These are phyloP conservation scores for Enteromius fasciolatus DNA, from an alignment of 2,797 vertebrate species.

Conservation along the genomic window DNA sequence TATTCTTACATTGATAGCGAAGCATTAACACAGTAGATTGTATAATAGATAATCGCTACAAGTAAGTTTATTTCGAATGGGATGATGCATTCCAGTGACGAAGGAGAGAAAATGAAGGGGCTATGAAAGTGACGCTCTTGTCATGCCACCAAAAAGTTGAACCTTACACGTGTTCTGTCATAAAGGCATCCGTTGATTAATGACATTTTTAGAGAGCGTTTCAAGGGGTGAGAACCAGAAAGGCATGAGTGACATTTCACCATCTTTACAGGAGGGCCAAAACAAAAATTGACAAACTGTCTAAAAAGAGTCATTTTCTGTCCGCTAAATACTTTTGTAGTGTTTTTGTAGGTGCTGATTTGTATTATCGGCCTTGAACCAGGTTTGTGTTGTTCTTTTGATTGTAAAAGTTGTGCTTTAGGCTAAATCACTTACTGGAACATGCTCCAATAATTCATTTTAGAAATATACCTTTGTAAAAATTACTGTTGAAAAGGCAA, in stretches of 20 bases:
- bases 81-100: neutral
- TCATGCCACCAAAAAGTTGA: neutral
- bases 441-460: slow-evolving; percentile 5
- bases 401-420: slow-evolving; percentile 31
- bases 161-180: neutral
- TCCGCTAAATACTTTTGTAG: neutral
- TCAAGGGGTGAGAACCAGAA: too few relatives aligned
- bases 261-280: too few relatives aligned
- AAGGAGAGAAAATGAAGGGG: neutral
- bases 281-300: neutral
- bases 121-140: neutral
- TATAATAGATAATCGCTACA: neutral
- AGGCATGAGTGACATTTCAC: too few relatives aligned
- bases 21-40: neutral
- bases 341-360: slow-evolving; percentile 3
- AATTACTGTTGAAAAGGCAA: slow-evolving; percentile 1
- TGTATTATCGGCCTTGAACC: slow-evolving; percentile 3
- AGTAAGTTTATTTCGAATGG: neutral
- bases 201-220: neutral
- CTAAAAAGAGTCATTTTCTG: neutral
- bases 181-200: neutral
- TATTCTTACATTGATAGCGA: neutral
- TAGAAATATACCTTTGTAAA: slow-evolving; percentile 19
- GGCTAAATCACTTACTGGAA: neutral
- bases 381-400: slow-evolving; percentile 28